phyloP scores from a whole-genome alignment of 2,797 vertebrate genomes.

The Chelmon rostratus region DNA sequence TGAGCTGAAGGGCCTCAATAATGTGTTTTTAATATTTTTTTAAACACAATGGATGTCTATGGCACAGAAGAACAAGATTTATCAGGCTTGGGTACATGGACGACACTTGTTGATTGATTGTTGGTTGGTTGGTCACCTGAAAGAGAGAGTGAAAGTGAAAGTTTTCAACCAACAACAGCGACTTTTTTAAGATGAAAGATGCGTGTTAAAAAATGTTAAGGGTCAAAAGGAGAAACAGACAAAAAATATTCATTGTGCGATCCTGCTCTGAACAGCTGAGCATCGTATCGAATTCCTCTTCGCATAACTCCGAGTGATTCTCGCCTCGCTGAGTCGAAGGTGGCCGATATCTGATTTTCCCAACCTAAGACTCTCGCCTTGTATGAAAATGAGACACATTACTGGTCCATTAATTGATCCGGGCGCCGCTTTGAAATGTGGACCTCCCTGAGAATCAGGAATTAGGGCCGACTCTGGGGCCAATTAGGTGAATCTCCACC shows the following conservation, averaged over 20 bases:
- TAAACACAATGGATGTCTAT: neutral
- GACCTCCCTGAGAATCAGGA: constrained; percentile 78
- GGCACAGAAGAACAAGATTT: neutral
- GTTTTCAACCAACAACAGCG: neutral
- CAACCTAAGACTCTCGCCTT: constrained; percentile 68
- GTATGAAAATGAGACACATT: constrained; percentile 84
- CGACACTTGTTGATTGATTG: too few species aligned
- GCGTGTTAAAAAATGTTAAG: constrained; percentile 6
- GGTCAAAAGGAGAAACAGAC: constrained; percentile 28
- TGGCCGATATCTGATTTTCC: constrained; percentile 70
- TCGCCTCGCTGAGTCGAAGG: constrained; percentile 47
- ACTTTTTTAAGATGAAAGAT: neutral
- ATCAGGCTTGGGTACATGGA: too few species aligned
- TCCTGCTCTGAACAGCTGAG: constrained; percentile 29
- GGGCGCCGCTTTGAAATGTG: constrained; percentile 82
- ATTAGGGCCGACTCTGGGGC: constrained; percentile 79
- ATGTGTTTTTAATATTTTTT: neutral
- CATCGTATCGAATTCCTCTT: constrained; percentile 52
- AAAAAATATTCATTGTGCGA: constrained; percentile 14
- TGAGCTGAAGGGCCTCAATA: neutral
- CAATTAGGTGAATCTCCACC: constrained; percentile 80
- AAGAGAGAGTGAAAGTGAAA: too few species aligned
- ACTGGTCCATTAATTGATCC: constrained; percentile 85
- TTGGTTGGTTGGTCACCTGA: too few species aligned
- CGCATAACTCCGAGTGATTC: constrained; percentile 46